Evolutionary conservation across 2,113 vertebrate genomes (phyloP).

Genomic region (Pseudonaja textilis): DNA sequence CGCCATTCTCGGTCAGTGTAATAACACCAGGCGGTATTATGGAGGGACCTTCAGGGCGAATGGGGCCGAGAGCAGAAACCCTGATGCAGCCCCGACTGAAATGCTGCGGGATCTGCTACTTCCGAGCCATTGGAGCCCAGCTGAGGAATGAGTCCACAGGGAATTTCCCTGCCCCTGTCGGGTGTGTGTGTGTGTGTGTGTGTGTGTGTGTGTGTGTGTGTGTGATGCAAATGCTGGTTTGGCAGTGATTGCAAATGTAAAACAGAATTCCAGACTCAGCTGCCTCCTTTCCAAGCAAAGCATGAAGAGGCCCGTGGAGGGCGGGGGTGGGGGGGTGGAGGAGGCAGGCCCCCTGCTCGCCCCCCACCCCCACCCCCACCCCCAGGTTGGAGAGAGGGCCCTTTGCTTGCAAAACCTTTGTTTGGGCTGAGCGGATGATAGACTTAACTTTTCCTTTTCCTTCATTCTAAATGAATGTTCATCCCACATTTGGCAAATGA

Average conservation of each 20-base stretch:
- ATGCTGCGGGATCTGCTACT: neutral
- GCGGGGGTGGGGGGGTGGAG: constrained; percentile 2
- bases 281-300: constrained; percentile 16
- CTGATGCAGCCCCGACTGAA: neutral
- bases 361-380: constrained; percentile 5
- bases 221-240: neutral
- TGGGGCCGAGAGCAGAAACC: neutral
- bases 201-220: too few relatives aligned
- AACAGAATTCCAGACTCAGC: constrained; percentile 34
- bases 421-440: constrained; percentile 53
- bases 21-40: neutral
- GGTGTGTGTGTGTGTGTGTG: too few relatives aligned
- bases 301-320: neutral
- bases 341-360: neutral
- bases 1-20: too few relatives aligned
- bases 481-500: constrained; percentile 73
- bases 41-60: too few relatives aligned
- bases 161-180: too few relatives aligned
- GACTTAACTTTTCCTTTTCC: constrained; percentile 71
- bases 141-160: too few relatives aligned
- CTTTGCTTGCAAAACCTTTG: constrained; percentile 52
- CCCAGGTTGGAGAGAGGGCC: constrained; percentile 29
- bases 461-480: constrained; percentile 77
- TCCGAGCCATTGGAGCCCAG: too few relatives aligned
- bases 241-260: constrained; percentile 29